Evolutionary conservation across 2,113 vertebrate species (phyloP), one percentile per base, ranked within the genome.

Genomic region (Corydoras sp.): DNA sequence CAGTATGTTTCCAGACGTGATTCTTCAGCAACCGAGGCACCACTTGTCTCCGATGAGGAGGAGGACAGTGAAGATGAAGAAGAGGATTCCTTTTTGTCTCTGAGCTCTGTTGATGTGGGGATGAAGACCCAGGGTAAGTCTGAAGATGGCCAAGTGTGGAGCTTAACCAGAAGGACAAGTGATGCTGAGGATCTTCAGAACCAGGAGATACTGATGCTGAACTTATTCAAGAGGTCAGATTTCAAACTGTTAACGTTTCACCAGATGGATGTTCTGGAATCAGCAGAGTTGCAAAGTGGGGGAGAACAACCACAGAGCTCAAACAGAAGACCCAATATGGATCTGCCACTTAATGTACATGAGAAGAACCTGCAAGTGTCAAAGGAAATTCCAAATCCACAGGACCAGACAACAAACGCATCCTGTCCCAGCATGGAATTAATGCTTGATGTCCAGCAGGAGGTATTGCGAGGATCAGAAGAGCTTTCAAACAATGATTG

Each of bases 11-110:
- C 68, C 31, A 58, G 53, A 6, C 58, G 15, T 10, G 64, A 62
- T 9, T 62, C 64, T 10, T 68, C 83, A 81, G 68, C 79, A 1
- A 86, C 85, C 5, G 84, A 86, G 62, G 69, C 82, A 30, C 83
- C 76, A 13, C 48, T 72, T 59, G 68, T 69, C 56, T 65, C 65
- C 43, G 75, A 65, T 43, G 75, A 62, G 24, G 63, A 67, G 9
- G 82, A 32, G 13, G 85, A 83, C 7, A 80, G 75, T 9, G 70
- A 71, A 3, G 77, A 78, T 54, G 82, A 84, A 0, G 83, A 87
- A 1, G 86, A 85, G 9, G 68, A 72, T 7, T 69, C 80, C 63
- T 90, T 88, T 76, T 4, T 86, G 73, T 88, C 88, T 2, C 71
- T 88, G 64, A 81, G 82, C 68, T 89, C 88, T 7, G 69, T 15